Base-by-base conservation (phyloP, 2,888 invertebrate genomes). In the Exephanes ischioxanthus region DNA sequence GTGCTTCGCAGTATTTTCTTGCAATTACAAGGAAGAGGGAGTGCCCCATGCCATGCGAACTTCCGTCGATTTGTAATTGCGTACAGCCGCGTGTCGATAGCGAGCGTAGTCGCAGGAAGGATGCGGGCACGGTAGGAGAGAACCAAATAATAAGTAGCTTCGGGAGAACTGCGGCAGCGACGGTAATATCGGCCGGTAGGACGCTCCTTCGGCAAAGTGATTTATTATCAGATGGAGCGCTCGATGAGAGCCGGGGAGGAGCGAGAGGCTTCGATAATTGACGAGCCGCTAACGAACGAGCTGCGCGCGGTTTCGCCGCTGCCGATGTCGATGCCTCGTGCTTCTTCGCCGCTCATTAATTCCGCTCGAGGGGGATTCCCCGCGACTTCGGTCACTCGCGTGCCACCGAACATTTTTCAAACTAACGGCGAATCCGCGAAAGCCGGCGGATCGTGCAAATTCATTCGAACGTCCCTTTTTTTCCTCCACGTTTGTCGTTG, bases 51-150 rank as follows among this genome's bases (percentile, higher is more conserved):
- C 83, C 68, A 82, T 83, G 86, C 83, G 88, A 87, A 85, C 86
- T 88, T 87, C 87, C 87, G 89, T 89, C 88, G 89, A 91, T 92
- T 90, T 90, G 91, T 91, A 90, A 91, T 89, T 87, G 88, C 81
- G 82, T 83, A 33, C 16, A 81, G 88, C 86, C 11, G 51, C 26
- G 51, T 84, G 91, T 89, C 88, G 87, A 86, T 86, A 76, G 87
- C 86, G 77, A 76, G 19, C 9, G 80, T 51, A 66, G 76, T 19
- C 45, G 22, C 33, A 53, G 75, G n/a, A 48, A 2, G 1, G 41
- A 63, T 48, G 30, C 41, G 45, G 14, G 61, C 37, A 81, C 73
- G 26, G 67, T 73, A 73, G 73, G 68, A 75, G 73, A 66, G 73
- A 75, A 81, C 37, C 78, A 75, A 85, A 85, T 81, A 81, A 84